Evolutionary conservation across 1,140 invertebrate genomes (phyloP), one percentile per base, ranked within the genome.

Genomic region (Potamilus streckersoni): DNA sequence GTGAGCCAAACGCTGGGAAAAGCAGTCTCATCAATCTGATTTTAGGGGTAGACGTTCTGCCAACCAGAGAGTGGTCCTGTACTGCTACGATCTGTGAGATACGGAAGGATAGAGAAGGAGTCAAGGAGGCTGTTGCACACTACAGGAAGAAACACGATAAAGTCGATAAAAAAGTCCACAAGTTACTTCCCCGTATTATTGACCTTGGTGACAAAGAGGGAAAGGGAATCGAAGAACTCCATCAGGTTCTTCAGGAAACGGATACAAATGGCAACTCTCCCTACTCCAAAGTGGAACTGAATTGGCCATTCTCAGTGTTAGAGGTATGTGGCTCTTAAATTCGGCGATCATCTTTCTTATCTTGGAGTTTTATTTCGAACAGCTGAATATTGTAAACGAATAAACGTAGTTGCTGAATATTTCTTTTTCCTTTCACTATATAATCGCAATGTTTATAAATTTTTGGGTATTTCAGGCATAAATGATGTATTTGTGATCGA

Each of bases 41-140:
- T 13, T 67, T 84, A 1, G 81, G 80, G 5, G 69, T 69, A 38
- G 70, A 79, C 15, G 58, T 87, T 5, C 69, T 87, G 60, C 86
- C 86, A 0, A 81, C 80, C 0, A 78, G 74, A 17, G 76, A 82
- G 15, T 72, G 85, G 2, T 65, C 79, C 16, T 84, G 83, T 59
- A 87, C 86, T 0, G 73, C 74, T 14, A 80, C 81, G 2, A 82
- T 86, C n/a, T 86, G 85, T 73, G 85, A 87, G 64, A 76, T 86
- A 16, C 65, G 75, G 38, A 69, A 80, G 15, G 38, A 49, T 11
- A 49, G 11, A 49, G 4, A 49, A 49, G 38, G 38, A 49, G 38
- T 49, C 38, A 49, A 71, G 56, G 23, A 64, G 8, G 16, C 49
- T n/a, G 20, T 64, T 27, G 55, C 58, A 14, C 31, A 49, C 55